Percentiles rank a stretch among this genome's conserved stretches.
phyloP scores from a whole-genome alignment of 2,888 invertebrate species.

The Ochlodes sylvanus region DNA sequence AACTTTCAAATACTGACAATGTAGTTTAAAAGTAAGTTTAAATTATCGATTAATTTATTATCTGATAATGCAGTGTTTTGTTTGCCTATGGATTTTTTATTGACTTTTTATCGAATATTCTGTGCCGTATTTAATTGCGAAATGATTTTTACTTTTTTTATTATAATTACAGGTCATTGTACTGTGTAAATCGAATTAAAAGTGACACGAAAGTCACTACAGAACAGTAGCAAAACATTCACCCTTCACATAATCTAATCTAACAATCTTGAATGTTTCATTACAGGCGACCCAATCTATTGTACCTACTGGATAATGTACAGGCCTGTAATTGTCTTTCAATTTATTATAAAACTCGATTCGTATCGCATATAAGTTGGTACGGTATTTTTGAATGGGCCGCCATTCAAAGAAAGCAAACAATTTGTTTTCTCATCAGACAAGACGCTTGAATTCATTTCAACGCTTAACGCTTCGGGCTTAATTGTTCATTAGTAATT shows the following conservation, averaged over 20 bases:
- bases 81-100: too few species aligned
- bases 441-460: slow-evolving; percentile 17
- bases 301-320: slow-evolving; percentile 14
- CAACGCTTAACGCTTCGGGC: slow-evolving; percentile 24
- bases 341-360: slow-evolving; percentile 27
- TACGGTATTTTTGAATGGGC: slow-evolving; percentile 13
- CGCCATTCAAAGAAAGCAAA: slow-evolving; percentile 12
- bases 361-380: slow-evolving; percentile 17
- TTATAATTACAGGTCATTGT: background rate
- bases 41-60: background rate
- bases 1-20: background rate
- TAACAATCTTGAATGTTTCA: slow-evolving; percentile 15
- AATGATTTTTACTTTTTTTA: too few species aligned
- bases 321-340: slow-evolving; percentile 27
- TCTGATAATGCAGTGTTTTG: background rate
- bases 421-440: slow-evolving; percentile 27
- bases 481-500: slow-evolving; percentile 23
- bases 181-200: slow-evolving; percentile 30
- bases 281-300: slow-evolving; percentile 10
- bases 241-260: slow-evolving; percentile 21
- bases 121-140: too few species aligned
- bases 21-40: background rate
- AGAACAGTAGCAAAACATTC: slow-evolving; percentile 15
- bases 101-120: too few species aligned
- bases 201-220: slow-evolving; percentile 9